Base-by-base conservation (phyloP, 1,140 invertebrate species). In the Drosophila bocqueti region DNA sequence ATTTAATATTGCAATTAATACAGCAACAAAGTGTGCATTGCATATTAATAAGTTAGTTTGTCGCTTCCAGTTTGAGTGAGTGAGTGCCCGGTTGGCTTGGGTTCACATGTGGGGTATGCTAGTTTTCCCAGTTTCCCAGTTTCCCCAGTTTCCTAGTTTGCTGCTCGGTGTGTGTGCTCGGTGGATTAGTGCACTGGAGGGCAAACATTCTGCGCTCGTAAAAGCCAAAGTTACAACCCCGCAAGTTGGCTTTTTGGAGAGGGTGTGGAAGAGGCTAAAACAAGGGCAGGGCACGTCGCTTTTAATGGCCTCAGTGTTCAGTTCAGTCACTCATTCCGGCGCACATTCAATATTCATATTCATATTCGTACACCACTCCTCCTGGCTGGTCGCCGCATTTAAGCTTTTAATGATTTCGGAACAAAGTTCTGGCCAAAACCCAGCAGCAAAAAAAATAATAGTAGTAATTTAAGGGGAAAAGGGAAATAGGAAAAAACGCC, bases 1-100 rank as follows among this genome's bases (percentile, higher is more conserved):
- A 90, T 90, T 90, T 90, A 90, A 90, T 90, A 90, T 90, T 90
- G 85, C 85, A 90, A 90, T 90, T 90, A 90, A 90, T 90, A 90
- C 65, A 85, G 85, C 82, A 74, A 90, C 85, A 90, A 90, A 82
- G 85, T 90, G 86, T 90, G 85, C 85, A 90, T 85, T 85, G 85
- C 85, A 90, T 90, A 90, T 90, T 90, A 90, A 90, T 90, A 90
- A 90, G 85, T 90, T 85, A 80, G 75, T 66, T 82, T 75, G 83
- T 86, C 83, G 76, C 52, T 76, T 52, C 38, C 36, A 78, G 67
- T 74, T 73, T 74, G 71, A 73, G 69, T 72, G 43, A 73, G 69
- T 73, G 52, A 60, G 52, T 72, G 68, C 36, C 67, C 36, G 54
- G 47, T 67, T 47, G n/a, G 16, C 45, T 34, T 43, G 54, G 54